phyloP scores from a whole-genome alignment of 2,888 invertebrate species.

The Caenorhabditis doughertyi region DNA sequence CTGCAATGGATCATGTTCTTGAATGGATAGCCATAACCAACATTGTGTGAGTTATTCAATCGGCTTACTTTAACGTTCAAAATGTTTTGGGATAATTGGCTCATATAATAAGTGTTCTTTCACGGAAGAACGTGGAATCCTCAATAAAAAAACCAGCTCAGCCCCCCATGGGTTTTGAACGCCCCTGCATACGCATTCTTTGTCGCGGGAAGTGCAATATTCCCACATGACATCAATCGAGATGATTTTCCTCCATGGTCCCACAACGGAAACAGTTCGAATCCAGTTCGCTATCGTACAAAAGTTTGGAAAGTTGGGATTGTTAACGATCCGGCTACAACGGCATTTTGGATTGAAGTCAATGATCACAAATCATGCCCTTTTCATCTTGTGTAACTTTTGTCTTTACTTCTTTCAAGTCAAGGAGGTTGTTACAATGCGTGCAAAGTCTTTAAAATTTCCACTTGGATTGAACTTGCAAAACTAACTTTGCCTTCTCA shows the following conservation, averaged over 20 bases:
- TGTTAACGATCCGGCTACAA: conserved; percentile 23
- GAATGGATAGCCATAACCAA: conserved; percentile 68
- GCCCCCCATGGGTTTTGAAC: conserved; percentile 70
- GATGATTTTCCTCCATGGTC: conserved; percentile 77
- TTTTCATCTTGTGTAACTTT: conserved; percentile 67
- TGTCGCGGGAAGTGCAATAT: conserved; percentile 66
- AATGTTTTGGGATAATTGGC: too few species aligned
- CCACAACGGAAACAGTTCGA: conserved; percentile 61
- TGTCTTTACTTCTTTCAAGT: conserved; percentile 52
- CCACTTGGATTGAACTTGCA: conserved; percentile 58
- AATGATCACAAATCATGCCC: conserved; percentile 66
- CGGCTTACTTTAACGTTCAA: not conserved
- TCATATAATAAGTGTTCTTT: conserved; percentile 4
- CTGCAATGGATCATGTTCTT: conserved; percentile 59
- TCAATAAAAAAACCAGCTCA: conserved; percentile 66
- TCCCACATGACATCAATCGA: conserved; percentile 71
- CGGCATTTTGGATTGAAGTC: conserved; percentile 36
- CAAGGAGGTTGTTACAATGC: conserved; percentile 21
- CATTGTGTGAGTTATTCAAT: conserved; percentile 58
- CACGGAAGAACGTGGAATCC: conserved; percentile 66
- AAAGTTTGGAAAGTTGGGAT: conserved; percentile 68
- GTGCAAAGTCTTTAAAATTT: conserved; percentile 62
- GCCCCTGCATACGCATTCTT: conserved; percentile 72
- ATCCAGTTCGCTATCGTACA: conserved; percentile 69
- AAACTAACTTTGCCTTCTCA: conserved; percentile 51